A percentile compares a stretch with the other conserved stretches of the same genome.
These are phyloP conservation scores for Teinopalpus imperialis DNA, from an alignment of 2,888 invertebrate genomes.

Conservation along the genomic window DNA sequence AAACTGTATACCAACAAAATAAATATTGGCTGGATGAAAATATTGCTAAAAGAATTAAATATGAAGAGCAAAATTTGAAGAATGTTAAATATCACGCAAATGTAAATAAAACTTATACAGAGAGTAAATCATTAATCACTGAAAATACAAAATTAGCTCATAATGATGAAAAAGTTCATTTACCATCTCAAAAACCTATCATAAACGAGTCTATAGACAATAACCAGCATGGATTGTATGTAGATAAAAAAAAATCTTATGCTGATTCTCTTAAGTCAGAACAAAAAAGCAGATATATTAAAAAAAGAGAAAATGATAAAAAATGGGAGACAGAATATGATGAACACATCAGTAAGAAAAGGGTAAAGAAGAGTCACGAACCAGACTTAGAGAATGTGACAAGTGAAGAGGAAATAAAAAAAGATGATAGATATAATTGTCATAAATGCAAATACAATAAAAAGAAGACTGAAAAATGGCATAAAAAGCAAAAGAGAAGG, in stretches of 20 bases:
- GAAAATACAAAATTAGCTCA: constrained; percentile 33
- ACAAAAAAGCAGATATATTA: constrained; percentile 31
- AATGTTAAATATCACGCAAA: constrained; percentile 40
- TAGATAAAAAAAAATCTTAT: constrained; percentile 54
- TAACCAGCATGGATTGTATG: constrained; percentile 21
- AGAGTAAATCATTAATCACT: constrained; percentile 32
- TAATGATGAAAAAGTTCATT: constrained; percentile 31
- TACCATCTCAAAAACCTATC: constrained; percentile 27
- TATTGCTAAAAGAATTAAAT: constrained; percentile 50
- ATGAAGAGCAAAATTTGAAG: constrained; percentile 41
- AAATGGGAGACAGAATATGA: constrained; percentile 39
- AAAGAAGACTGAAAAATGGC: constrained; percentile 61
- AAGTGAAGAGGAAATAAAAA: constrained; percentile 64
- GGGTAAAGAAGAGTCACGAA: constrained; percentile 71
- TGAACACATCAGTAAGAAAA: constrained; percentile 43
- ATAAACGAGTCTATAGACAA: constrained; percentile 15
- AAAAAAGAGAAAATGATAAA: constrained; percentile 37
- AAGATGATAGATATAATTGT: constrained; percentile 63
- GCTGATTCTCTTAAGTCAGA: constrained; percentile 61
- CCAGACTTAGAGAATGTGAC: constrained; percentile 36
- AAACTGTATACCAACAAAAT: constrained; percentile 62
- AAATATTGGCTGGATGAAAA: constrained; percentile 69
- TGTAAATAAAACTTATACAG: constrained; percentile 38
- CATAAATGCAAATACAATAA: constrained; percentile 55
- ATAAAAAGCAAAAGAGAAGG: constrained; percentile 67